phyloP scores from a whole-genome alignment of 2,888 invertebrate species.

The Leucania comma region DNA sequence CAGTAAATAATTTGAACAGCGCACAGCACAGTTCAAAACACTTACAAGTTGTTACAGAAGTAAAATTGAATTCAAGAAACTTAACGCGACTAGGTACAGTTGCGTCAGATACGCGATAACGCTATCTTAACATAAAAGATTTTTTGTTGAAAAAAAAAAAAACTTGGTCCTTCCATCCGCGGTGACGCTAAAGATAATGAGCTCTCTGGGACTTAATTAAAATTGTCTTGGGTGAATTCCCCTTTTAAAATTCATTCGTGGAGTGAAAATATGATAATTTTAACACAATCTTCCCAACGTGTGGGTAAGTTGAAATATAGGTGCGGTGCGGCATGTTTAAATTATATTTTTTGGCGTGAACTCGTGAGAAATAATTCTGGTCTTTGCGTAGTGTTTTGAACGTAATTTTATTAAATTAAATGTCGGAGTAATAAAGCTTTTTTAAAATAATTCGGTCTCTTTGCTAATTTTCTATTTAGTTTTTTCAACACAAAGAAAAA shows the following conservation, averaged over 20 bases:
- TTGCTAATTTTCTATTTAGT: neutral
- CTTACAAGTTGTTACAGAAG: constrained; percentile 62
- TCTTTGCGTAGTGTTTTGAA: neutral
- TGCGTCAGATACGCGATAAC: constrained; percentile 57
- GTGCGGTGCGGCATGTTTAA: constrained; percentile 18
- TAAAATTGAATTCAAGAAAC: constrained; percentile 63
- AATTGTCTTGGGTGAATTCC: constrained; percentile 68
- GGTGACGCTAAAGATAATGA: constrained; percentile 69
- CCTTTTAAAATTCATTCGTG: constrained; percentile 65
- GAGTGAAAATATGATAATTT: constrained; percentile 66
- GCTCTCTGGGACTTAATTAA: constrained; percentile 72
- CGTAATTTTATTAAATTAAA: neutral
- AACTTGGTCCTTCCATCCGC: constrained; percentile 51
- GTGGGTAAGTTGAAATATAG: constrained; percentile 51
- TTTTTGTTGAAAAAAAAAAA: constrained; percentile 62
- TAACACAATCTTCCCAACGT: constrained; percentile 51
- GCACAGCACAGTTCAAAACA: constrained; percentile 46
- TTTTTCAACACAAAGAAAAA: neutral
- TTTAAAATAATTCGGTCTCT: neutral
- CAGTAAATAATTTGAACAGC: constrained; percentile 51
- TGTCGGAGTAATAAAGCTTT: neutral
- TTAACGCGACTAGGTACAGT: constrained; percentile 57
- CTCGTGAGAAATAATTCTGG: constrained; percentile 4
- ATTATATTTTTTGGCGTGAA: constrained; percentile 12
- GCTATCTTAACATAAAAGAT: constrained; percentile 61